phyloP scores from a whole-genome alignment of 2,888 invertebrate species.

The Scaptomyza cyrtandrae region DNA sequence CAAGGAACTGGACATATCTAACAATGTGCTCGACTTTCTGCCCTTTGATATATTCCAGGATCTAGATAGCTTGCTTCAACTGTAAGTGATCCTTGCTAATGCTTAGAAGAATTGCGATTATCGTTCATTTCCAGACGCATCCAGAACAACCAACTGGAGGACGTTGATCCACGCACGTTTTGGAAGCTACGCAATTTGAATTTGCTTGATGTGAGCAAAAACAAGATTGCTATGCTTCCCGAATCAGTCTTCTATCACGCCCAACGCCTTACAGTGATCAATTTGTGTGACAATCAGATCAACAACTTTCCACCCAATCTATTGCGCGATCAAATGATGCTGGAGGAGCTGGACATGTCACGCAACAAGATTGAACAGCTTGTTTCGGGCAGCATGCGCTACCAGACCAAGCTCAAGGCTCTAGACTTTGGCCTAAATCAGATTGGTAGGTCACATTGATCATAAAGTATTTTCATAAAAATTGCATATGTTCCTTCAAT shows the following conservation, averaged over 20 bases:
- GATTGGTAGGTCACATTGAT: slow-evolving; percentile 79
- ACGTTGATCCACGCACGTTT: slow-evolving; percentile 85
- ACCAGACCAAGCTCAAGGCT: slow-evolving; percentile 85
- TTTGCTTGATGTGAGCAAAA: slow-evolving; percentile 87
- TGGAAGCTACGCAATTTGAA: slow-evolving; percentile 86
- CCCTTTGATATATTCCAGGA: slow-evolving; percentile 87
- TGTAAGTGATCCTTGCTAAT: slow-evolving; percentile 85
- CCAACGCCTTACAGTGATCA: slow-evolving; percentile 82
- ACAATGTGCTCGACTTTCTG: slow-evolving; percentile 88
- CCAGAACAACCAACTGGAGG: slow-evolving; percentile 87
- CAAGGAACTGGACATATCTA: slow-evolving; percentile 88
- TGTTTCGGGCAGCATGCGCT: slow-evolving; percentile 85
- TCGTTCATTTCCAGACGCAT: slow-evolving; percentile 85
- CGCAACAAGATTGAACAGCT: slow-evolving; percentile 87
- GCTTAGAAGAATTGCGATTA: not conserved
- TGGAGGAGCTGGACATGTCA: slow-evolving; percentile 89
- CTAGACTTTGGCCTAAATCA: slow-evolving; percentile 88
- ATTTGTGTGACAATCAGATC: slow-evolving; percentile 84
- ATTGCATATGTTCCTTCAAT: not conserved
- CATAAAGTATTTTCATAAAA: not conserved
- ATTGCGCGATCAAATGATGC: slow-evolving; percentile 85
- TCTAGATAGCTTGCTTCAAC: slow-evolving; percentile 86
- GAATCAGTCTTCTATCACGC: slow-evolving; percentile 85
- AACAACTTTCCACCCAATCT: slow-evolving; percentile 85
- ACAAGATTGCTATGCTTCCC: slow-evolving; percentile 86